Conservation (phyloP, 2,113 vertebrate species). For the Paracyprichromis sp. region DNA sequence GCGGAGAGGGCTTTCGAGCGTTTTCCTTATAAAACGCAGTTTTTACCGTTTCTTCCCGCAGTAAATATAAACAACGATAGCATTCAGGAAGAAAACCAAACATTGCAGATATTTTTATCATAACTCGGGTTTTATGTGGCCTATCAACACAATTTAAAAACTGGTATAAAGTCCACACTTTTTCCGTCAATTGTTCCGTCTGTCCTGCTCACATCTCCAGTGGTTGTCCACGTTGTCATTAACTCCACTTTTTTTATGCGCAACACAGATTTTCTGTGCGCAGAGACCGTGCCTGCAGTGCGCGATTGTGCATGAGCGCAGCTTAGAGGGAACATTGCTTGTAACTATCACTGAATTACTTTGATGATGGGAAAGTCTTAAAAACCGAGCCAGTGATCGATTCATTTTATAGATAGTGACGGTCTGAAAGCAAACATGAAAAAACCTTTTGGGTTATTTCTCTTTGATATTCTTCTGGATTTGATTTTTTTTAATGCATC, state of each 20-base stretch:
- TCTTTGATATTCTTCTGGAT: background rate
- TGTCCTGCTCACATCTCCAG: no score
- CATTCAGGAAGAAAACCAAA: no score
- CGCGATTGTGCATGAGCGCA: background rate
- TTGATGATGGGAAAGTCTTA: background rate
- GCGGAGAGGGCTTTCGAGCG: rapidly evolving
- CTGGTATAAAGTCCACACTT: no score
- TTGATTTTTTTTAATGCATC: background rate
- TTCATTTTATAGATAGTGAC: background rate
- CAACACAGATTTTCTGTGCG: background rate
- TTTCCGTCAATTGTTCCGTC: no score
- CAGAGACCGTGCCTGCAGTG: background rate
- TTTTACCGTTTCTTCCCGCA: no score
- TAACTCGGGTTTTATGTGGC: no score
- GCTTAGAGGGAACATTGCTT: background rate
- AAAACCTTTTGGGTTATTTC: background rate
- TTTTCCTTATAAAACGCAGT: rapidly evolving
- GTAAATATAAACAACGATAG: no score
- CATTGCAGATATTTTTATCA: no score
- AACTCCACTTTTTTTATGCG: background rate
- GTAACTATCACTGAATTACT: background rate
- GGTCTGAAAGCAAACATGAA: background rate
- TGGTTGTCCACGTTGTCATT: no score
- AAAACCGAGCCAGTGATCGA: background rate
- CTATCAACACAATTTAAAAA: no score